Evolutionary conservation across 2,888 invertebrate genomes (phyloP), one percentile per base, ranked within the genome.

Genomic region (Rhamnusium bicolor): DNA sequence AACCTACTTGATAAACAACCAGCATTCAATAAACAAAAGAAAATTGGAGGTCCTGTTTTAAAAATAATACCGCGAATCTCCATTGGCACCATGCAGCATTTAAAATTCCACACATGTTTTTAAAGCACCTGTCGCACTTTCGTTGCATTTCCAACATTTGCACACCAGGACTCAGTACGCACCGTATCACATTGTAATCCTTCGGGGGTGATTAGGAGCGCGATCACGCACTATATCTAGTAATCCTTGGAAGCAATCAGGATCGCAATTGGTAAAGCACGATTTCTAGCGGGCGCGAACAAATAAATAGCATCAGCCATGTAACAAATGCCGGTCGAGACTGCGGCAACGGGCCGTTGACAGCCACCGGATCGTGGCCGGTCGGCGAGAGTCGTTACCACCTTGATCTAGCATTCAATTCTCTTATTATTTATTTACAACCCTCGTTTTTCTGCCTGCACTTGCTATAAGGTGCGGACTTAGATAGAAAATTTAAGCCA

Each of bases 251-350:
- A 16, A 51, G 53, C 47, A 27, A 58, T 63, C 58, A 32, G 67
- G 73, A 76, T 76, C 74, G 78, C 77, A 75, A 79, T 82, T 80
- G 79, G 81, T 81, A 78, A 75, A 78, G 81, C 82, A 82, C 81
- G 80, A 83, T 79, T 77, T 73, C 73, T 18, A 74, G 78, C 74
- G 78, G 76, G 77, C 80, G 78, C 73, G 79, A 74, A 79, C 76
- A 75, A 77, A 80, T 74, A 78, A 81, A 82, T 79, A 78, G 80
- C 81, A 82, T 80, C 82, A 79, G 78, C 71, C 82, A 73, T 78
- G 79, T 79, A 80, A 82, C 82, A 82, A 83, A 83, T 82, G 83
- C 83, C 84, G 83, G 83, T 81, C 75, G 80, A 83, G 84, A 85
- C 85, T 84, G 84, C 81, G 82, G 82, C 78, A 79, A 77, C 79